Evolutionary conservation across 2,888 invertebrate species (phyloP).

Genomic region (Polyommatus icarus): DNA sequence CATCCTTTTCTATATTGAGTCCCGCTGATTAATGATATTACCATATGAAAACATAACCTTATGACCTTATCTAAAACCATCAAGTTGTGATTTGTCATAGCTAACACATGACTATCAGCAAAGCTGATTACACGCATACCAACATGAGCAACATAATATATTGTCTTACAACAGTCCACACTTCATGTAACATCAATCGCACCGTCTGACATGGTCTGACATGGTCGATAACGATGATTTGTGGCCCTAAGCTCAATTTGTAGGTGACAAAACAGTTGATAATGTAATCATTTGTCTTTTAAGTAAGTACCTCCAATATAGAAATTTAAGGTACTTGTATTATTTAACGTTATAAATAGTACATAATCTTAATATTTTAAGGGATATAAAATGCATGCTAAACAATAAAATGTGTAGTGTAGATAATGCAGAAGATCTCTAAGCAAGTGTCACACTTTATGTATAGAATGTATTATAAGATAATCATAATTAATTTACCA

Average conservation of each 20-base stretch:
- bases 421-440: no score
- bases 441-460: no score
- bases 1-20: no score
- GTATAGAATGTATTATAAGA: no score
- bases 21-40: neutral
- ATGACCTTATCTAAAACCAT: neutral
- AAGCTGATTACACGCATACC: slow-evolving; percentile 22
- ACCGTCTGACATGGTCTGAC: neutral
- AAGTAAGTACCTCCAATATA: neutral
- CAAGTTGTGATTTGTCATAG: neutral
- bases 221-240: slow-evolving; percentile 2
- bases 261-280: slow-evolving; percentile 6
- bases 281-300: neutral
- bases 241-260: slow-evolving; percentile 1
- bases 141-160: slow-evolving; percentile 1
- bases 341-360: no score
- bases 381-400: no score
- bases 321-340: neutral
- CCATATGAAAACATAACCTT: neutral
- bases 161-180: neutral
- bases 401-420: no score
- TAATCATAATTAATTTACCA: no score
- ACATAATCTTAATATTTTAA: no score
- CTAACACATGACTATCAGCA: neutral
- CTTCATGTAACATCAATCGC: slow-evolving; percentile 3